Conservation (phyloP, 2,113 vertebrate species). For the Triplophysa dalaica region DNA sequence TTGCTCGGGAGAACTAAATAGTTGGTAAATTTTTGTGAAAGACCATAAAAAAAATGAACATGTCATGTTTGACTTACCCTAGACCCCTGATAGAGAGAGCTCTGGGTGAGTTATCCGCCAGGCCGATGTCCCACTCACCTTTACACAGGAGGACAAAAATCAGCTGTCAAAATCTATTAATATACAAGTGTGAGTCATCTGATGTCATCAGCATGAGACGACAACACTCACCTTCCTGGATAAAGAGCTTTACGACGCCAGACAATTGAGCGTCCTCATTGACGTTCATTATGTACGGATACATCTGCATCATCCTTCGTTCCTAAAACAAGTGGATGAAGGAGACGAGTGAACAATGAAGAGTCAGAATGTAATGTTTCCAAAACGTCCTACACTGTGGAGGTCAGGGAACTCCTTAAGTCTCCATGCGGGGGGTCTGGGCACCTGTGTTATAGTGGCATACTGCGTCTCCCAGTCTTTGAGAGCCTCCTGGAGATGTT, state of each 20-base stretch:
- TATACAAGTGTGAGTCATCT: background rate
- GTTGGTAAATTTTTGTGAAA: background rate
- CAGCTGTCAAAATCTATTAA: background rate
- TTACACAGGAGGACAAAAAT: slow-evolving; percentile 39
- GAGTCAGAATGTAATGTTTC: no score
- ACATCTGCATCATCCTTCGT: slow-evolving; percentile 79
- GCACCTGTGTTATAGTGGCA: slow-evolving; percentile 58
- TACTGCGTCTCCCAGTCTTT: slow-evolving; percentile 82
- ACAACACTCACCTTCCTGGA: slow-evolving; percentile 75
- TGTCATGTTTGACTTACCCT: slow-evolving; percentile 70
- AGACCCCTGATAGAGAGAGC: slow-evolving; percentile 79
- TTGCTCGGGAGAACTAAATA: background rate
- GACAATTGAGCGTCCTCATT: slow-evolving; percentile 88
- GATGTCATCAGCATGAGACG: background rate
- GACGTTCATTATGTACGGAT: slow-evolving; percentile 84
- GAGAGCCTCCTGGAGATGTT: slow-evolving; percentile 78
- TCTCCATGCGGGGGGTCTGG: background rate
- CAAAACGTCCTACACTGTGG: no score
- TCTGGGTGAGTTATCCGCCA: slow-evolving; percentile 66
- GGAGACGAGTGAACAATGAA: background rate
- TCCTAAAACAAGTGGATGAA: slow-evolving; percentile 68
- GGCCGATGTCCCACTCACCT: slow-evolving; percentile 82
- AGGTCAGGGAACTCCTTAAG: no score
- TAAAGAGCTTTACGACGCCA: slow-evolving; percentile 83
- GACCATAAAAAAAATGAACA: no score